Evolutionary conservation across 2,113 vertebrate genomes (phyloP).

Genomic region (Centropus bengalensis): DNA sequence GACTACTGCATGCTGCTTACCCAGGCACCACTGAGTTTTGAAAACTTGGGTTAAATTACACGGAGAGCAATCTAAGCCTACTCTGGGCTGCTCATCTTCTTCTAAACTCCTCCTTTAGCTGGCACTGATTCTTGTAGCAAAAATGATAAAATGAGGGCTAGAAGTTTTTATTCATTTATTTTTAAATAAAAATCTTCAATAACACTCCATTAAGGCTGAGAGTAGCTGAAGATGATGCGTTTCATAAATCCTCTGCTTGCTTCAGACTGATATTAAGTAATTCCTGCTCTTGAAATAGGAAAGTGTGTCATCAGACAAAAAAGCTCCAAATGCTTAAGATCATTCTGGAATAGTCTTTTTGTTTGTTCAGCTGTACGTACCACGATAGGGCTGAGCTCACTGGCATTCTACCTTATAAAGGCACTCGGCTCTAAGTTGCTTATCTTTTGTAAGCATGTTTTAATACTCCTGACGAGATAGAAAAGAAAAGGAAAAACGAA

Average conservation of each 20-base stretch:
- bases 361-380: constrained; percentile 67
- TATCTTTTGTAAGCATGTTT: constrained; percentile 39
- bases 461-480: background rate
- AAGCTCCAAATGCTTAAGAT: constrained; percentile 4
- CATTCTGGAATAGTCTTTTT: constrained; percentile 45
- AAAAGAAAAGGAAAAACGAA: background rate
- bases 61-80: background rate
- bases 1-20: background rate
- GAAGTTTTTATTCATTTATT: background rate
- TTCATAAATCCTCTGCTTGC: constrained; percentile 13
- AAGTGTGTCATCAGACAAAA: constrained; percentile 33
- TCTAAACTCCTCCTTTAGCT: background rate
- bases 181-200: background rate
- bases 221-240: background rate
- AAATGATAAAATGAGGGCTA: background rate
- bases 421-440: background rate
- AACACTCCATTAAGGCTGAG: background rate
- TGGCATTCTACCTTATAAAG: constrained; percentile 26
- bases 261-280: constrained; percentile 41
- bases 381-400: constrained; percentile 14
- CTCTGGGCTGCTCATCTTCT: background rate
- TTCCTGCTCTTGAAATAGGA: constrained; percentile 47
- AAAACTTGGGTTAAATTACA: background rate
- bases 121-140: background rate
- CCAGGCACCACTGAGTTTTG: background rate